Conservation (phyloP, 2,797 vertebrate genomes). For the Smutsia temminckii region DNA sequence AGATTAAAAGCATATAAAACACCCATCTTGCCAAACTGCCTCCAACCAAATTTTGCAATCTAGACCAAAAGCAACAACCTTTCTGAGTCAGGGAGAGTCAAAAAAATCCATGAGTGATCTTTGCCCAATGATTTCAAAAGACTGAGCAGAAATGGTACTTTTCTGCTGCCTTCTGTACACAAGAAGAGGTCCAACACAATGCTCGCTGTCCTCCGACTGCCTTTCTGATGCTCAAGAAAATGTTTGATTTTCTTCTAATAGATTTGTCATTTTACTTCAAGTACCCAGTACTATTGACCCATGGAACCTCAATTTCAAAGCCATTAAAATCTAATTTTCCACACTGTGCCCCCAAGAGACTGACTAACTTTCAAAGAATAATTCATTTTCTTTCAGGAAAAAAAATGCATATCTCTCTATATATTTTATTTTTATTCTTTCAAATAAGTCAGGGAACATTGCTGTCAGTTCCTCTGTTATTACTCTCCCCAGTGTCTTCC, state of each 20-base stretch:
- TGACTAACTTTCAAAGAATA: conserved; percentile 82
- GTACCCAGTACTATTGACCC: conserved; percentile 82
- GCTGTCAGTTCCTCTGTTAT: not conserved
- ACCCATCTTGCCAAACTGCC: not conserved
- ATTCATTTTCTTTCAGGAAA: conserved; percentile 78
- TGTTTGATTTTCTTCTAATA: conserved; percentile 81
- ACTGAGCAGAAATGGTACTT: not conserved
- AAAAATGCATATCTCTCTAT: not conserved
- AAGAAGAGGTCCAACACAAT: not conserved
- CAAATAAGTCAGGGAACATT: not conserved
- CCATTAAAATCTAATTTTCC: conserved; percentile 87
- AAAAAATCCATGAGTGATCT: not conserved
- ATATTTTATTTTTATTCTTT: conserved; percentile 44
- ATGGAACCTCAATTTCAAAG: conserved; percentile 85
- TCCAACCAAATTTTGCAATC: too few species aligned
- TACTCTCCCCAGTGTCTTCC: conserved; percentile 37
- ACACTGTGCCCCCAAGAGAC: conserved; percentile 82
- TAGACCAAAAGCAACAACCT: too few species aligned
- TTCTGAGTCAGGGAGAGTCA: not conserved
- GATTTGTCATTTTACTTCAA: conserved; percentile 82
- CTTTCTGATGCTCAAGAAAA: conserved; percentile 76
- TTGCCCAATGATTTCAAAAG: not conserved
- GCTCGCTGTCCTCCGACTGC: conserved; percentile 61
- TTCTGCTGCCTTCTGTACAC: not conserved
- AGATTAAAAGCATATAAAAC: fast-evolving